Base-by-base conservation (phyloP, 2,113 vertebrate species). In the Acrocephalus kingi region DNA sequence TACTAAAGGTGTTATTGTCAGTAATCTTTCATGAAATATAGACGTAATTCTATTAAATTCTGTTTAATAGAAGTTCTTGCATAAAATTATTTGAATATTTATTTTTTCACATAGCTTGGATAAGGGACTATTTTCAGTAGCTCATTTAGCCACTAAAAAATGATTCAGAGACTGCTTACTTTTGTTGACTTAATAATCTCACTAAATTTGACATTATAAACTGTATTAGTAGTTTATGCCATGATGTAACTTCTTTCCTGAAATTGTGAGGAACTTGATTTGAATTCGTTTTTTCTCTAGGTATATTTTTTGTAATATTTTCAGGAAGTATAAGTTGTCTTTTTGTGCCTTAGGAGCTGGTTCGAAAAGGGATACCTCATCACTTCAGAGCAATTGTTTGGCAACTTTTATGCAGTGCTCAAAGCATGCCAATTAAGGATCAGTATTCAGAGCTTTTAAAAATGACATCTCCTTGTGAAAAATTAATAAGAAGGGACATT, bases 361-460 rank as follows among this genome's bases (percentile, higher is more conserved):
- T 99, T 95, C 98, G 98, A 97, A 99, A 98, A 98, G 99, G 99
- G 75, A 98, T 99, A 96, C 99, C 99, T 43, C 99, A 99, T 96
- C 99, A 99, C 97, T 99, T 99, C 88, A 98, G 99, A 97, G 99
- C 99, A 39, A 99, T 99, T 89, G 99, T 99, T 69, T 99, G 99
- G 99, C 99, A 99, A 91, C 98, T 99, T 81, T 76, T 99, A 89
- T 99, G 99, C 96, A 98, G 97, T 67, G 99, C 99, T 93, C 99
- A 99, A 93, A 99, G 98, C 90, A 99, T 99, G 98, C 97, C 99
- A 91, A 99, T 99, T 96, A 99, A 99, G 97, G 99, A 99, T 92
- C 99, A 99, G 93, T 99, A 99, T 98, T 99, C 99, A 6, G 99
- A 99, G 85, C 98, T 99, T 62, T 97, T 99, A 96, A 99, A 99